phyloP scores from a whole-genome alignment of 1,140 invertebrate species.

The Diachasmimorpha longicaudata region DNA sequence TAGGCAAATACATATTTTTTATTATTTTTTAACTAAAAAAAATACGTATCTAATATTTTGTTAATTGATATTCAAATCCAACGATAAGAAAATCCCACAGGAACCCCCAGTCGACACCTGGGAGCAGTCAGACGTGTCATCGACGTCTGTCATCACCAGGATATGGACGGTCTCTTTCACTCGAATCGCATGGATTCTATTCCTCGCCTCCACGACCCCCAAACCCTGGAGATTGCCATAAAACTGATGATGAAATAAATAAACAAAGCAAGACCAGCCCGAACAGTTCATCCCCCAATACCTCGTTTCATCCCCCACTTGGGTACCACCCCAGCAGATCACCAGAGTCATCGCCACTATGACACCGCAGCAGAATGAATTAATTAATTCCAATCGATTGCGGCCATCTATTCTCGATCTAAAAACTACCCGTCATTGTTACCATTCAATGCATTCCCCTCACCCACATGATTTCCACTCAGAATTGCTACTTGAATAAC shows the following conservation, averaged over 20 bases:
- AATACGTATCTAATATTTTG: too few species aligned
- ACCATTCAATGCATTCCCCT: constrained; percentile 17
- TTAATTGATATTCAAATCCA: too few species aligned
- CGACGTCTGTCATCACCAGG: neutral
- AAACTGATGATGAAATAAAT: neutral
- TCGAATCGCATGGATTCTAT: neutral
- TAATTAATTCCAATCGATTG: neutral
- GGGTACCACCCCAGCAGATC: too few species aligned
- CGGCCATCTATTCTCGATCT: neutral
- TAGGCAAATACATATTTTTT: too few species aligned
- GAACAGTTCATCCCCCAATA: too few species aligned
- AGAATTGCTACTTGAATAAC: constrained; percentile 34
- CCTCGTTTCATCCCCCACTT: too few species aligned
- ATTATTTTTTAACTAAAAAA: too few species aligned
- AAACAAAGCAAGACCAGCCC: neutral
- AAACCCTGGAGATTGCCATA: constrained; percentile 12
- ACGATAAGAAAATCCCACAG: too few species aligned
- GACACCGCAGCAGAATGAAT: neutral
- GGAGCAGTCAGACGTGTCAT: neutral
- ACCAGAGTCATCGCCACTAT: too few species aligned
- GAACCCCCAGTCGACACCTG: too few species aligned
- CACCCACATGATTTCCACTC: neutral
- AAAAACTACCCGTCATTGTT: constrained; percentile 14
- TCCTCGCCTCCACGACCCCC: neutral
- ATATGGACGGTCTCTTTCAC: neutral